A percentile compares a stretch with the other conserved stretches of the same genome.
Evolutionary conservation across 2,113 vertebrate species (phyloP).

Genomic region (Zosterops borbonicus): DNA sequence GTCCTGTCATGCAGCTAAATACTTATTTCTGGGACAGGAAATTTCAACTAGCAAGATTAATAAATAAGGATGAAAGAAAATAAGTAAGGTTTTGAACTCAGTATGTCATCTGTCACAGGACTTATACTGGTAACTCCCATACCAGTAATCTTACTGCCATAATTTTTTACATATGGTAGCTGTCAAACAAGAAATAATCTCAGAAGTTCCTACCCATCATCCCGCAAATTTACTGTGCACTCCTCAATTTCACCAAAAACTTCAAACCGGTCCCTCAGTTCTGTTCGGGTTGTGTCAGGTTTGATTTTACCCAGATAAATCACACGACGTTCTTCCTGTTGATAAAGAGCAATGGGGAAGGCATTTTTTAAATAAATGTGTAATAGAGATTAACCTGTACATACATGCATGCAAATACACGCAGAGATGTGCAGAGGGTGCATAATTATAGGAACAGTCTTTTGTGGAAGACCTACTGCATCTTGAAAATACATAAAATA

Average conservation of each 20-base stretch:
- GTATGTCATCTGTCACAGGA: conserved; percentile 72
- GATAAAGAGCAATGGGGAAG: conserved; percentile 51
- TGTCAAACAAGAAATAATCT: conserved; percentile 70
- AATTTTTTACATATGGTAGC: conserved; percentile 54
- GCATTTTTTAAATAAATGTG: not conserved
- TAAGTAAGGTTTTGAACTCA: conserved; percentile 76
- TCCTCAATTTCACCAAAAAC: conserved; percentile 99
- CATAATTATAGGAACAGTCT: not conserved
- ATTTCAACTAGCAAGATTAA: conserved; percentile 79
- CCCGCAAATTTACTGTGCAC: conserved; percentile 92
- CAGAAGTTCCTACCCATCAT: conserved; percentile 89
- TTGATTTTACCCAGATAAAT: conserved; percentile 95
- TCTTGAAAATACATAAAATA: not conserved
- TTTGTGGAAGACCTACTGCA: not conserved
- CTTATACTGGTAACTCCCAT: conserved; percentile 60
- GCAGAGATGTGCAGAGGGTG: not conserved
- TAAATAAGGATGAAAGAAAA: conserved; percentile 77
- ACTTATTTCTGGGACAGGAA: conserved; percentile 78
- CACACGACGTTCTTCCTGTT: conserved; percentile 94
- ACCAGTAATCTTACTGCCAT: conserved; percentile 38
- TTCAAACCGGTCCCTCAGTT: conserved; percentile 97
- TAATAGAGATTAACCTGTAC: not conserved
- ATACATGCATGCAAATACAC: not conserved
- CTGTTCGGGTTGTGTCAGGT: conserved; percentile 88
- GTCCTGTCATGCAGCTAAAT: conserved; percentile 77